Evolutionary conservation across 2,888 invertebrate genomes (phyloP).

Genomic region (Aphidius colemani): DNA sequence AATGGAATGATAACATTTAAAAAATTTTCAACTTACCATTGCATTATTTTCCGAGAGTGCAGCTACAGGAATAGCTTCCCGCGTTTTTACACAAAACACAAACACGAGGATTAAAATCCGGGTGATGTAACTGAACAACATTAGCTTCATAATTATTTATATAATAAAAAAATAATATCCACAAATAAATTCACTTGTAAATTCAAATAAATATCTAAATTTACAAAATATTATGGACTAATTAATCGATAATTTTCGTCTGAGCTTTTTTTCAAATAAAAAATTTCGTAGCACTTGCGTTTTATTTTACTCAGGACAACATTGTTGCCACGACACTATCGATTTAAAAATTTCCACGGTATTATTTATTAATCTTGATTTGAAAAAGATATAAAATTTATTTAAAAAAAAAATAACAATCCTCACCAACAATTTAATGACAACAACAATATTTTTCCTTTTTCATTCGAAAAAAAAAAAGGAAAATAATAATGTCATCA

Average conservation of each 20-base stretch:
- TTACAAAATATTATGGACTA: background rate
- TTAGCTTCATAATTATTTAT: background rate
- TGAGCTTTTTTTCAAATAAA: background rate
- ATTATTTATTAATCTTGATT: background rate
- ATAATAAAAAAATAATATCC: background rate
- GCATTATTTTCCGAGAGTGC: background rate
- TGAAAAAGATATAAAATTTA: background rate
- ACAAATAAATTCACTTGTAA: background rate
- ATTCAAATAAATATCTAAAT: no score
- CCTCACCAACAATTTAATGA: no score
- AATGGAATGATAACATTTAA: background rate
- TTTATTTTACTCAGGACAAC: constrained; percentile 35
- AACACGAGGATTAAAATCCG: background rate
- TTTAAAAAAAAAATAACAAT: no score
- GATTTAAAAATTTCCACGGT: constrained; percentile 36
- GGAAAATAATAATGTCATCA: no score
- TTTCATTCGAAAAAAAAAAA: background rate
- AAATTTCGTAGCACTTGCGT: background rate
- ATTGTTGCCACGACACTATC: constrained; percentile 55
- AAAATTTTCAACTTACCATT: background rate
- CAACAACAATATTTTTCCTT: background rate
- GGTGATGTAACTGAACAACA: background rate
- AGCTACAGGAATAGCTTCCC: background rate
- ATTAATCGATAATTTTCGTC: background rate
- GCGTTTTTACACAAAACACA: background rate